These are phyloP conservation scores for Mylabris sibirica DNA, from an alignment of 2,888 invertebrate species.

Conservation along the genomic window DNA sequence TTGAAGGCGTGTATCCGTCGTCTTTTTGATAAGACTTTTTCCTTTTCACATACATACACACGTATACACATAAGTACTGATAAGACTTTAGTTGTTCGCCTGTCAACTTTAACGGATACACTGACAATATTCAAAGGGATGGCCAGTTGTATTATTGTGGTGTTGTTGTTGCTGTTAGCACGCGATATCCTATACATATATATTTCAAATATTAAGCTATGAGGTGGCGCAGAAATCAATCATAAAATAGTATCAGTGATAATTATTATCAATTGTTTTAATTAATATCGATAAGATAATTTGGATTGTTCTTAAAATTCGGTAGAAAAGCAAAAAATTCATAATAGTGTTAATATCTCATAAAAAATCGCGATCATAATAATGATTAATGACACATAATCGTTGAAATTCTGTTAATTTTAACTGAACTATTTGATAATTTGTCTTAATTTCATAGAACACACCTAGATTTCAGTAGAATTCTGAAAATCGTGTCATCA, in stretches of 20 bases:
- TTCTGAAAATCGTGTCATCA: neutral
- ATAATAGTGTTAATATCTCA: neutral
- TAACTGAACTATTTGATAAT: neutral
- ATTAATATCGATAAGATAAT: too few relatives aligned
- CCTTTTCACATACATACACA: too few relatives aligned
- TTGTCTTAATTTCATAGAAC: neutral
- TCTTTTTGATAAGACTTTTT: neutral
- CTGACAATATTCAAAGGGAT: slow-evolving; percentile 34
- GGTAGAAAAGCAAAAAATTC: neutral
- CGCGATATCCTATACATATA: too few relatives aligned
- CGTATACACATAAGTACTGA: slow-evolving; percentile 17
- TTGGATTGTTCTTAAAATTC: too few relatives aligned
- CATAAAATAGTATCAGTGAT: slow-evolving; percentile 15
- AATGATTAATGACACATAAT: too few relatives aligned
- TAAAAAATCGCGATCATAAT: too few relatives aligned
- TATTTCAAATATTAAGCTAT: slow-evolving; percentile 32
- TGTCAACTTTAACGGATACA: slow-evolving; percentile 33
- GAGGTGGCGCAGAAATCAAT: slow-evolving; percentile 43
- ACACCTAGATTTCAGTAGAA: slow-evolving; percentile 5
- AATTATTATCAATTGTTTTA: neutral
- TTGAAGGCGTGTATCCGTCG: neutral
- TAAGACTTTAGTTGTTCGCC: slow-evolving; percentile 26
- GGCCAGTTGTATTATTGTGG: slow-evolving; percentile 20
- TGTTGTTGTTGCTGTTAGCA: slow-evolving; percentile 19
- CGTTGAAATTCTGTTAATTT: neutral